Evolutionary conservation across 64 coral and sea anemone species (phyloP).

Genomic region (Platygyra sinensis): DNA sequence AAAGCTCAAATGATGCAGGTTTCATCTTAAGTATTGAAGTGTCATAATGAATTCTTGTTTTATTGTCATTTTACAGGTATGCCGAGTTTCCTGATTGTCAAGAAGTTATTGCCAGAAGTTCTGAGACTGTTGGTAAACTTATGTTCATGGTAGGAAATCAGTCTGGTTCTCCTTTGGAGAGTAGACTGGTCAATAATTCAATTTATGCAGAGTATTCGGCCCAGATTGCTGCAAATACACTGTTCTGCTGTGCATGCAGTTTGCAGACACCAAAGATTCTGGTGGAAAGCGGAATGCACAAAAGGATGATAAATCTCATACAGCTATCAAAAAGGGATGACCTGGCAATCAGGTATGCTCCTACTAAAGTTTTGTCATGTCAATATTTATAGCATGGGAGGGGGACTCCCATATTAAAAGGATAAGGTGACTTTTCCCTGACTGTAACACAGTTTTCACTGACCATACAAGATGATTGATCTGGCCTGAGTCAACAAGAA

Average conservation of each 20-base stretch:
- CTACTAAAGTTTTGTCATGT: no score
- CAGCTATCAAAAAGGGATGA: slow-evolving; percentile 45
- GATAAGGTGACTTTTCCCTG: no score
- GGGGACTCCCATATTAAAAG: no score
- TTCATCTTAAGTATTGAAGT: neutral
- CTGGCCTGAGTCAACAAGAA: no score
- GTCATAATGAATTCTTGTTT: no score
- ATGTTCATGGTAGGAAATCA: slow-evolving; percentile 79
- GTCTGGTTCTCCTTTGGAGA: slow-evolving; percentile 7
- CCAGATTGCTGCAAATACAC: slow-evolving; percentile 87
- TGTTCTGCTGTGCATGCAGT: slow-evolving; percentile 87
- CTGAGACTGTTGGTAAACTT: slow-evolving; percentile 62
- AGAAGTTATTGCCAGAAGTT: slow-evolving; percentile 53
- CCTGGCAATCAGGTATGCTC: slow-evolving; percentile 68
- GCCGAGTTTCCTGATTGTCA: slow-evolving; percentile 84
- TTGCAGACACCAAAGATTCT: slow-evolving; percentile 59
- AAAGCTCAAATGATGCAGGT: no score
- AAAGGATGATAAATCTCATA: slow-evolving; percentile 75
- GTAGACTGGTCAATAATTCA: neutral
- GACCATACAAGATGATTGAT: no score
- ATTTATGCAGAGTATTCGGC: slow-evolving; percentile 68
- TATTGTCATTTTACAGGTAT: slow-evolving; percentile 54
- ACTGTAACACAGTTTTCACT: no score
- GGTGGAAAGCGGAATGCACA: slow-evolving; percentile 67
- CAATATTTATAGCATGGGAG: no score